phyloP scores from a whole-genome alignment of 2,888 invertebrate genomes.

The Lepidonotus clava region DNA sequence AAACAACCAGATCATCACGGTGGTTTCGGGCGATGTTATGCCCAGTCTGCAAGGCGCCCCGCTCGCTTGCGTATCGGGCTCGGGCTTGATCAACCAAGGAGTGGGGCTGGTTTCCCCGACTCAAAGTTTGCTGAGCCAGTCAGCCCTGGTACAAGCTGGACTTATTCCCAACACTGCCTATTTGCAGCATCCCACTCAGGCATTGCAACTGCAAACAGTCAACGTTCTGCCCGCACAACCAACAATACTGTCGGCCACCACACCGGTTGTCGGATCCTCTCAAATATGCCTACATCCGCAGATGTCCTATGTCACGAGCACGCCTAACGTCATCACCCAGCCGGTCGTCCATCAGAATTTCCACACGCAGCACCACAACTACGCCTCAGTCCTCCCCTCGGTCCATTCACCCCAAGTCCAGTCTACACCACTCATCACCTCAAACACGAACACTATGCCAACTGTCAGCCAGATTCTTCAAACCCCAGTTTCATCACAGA shows the following conservation, averaged over 20 bases:
- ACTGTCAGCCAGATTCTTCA: not conserved
- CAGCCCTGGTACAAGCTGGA: constrained; percentile 22
- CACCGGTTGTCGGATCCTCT: not conserved
- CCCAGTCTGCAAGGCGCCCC: not conserved
- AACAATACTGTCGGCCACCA: not conserved
- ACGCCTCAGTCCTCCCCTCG: not conserved
- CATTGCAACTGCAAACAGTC: constrained; percentile 2
- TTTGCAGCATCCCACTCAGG: not conserved
- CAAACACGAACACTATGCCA: not conserved
- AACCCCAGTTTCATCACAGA: not conserved
- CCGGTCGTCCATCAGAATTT: not conserved
- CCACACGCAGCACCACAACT: not conserved
- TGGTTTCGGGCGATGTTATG: not conserved
- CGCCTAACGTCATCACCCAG: not conserved
- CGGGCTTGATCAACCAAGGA: not conserved
- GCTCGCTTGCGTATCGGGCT: not conserved
- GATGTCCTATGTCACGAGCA: not conserved
- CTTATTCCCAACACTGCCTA: constrained; percentile 22
- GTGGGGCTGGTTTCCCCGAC: not conserved
- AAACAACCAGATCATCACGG: constrained; percentile 24
- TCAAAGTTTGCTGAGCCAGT: not conserved
- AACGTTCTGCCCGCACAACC: constrained; percentile 9
- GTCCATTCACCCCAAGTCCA: not conserved
- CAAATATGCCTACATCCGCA: not conserved
- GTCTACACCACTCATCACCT: not conserved